These are phyloP conservation scores for Archips crataeganus DNA, from an alignment of 2,888 invertebrate species.

Conservation along the genomic window DNA sequence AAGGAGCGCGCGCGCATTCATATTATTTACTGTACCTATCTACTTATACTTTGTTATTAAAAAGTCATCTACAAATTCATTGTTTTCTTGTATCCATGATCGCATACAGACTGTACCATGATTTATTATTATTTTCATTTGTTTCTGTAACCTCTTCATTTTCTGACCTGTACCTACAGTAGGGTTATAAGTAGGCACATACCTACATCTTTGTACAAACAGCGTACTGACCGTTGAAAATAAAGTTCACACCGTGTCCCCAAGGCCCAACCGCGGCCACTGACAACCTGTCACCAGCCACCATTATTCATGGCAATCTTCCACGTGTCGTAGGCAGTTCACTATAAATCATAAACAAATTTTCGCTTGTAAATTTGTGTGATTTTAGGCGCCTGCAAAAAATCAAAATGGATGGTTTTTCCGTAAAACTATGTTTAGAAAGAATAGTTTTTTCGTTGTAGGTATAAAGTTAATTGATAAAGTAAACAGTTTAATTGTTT, in stretches of 20 bases:
- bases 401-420: neutral
- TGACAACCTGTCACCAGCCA: slow-evolving; percentile 65
- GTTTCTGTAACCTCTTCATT: too few species aligned
- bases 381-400: neutral
- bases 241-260: slow-evolving; percentile 42
- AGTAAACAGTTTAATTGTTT: neutral
- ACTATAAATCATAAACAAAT: slow-evolving; percentile 64
- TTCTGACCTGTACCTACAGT: too few species aligned
- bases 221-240: slow-evolving; percentile 33
- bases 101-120: too few species aligned
- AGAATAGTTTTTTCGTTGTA: neutral
- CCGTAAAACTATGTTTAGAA: neutral
- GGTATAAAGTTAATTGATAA: neutral
- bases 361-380: slow-evolving; percentile 45
- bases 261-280: slow-evolving; percentile 48
- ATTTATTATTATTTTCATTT: too few species aligned
- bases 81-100: too few species aligned
- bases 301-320: slow-evolving; percentile 79
- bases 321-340: slow-evolving; percentile 72
- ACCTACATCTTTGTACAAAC: neutral
- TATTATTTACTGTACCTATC: too few species aligned
- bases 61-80: too few species aligned
- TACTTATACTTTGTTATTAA: too few species aligned
- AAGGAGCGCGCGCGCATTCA: too few species aligned
- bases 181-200: too few species aligned